These are phyloP conservation scores for Drosophila engyochracea DNA, from an alignment of 2,888 invertebrate species.

Conservation along the genomic window DNA sequence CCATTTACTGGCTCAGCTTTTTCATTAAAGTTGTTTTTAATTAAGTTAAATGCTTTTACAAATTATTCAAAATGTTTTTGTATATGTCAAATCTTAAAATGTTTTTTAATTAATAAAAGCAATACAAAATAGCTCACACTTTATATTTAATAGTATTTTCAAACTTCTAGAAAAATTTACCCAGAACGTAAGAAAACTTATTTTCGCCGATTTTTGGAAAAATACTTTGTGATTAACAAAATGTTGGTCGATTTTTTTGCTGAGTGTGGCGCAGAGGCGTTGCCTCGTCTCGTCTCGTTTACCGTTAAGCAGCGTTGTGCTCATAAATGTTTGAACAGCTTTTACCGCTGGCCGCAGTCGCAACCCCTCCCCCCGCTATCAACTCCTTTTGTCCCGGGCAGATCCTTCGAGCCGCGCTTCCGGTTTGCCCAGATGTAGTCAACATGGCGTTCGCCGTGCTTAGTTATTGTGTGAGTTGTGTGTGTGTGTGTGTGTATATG, in stretches of 20 bases:
- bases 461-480: slow-evolving; percentile 46
- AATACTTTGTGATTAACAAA: background rate
- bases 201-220: background rate
- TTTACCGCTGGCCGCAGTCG: slow-evolving; percentile 43
- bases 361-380: background rate
- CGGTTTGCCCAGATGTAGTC: slow-evolving; percentile 65
- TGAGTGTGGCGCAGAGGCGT: slow-evolving; percentile 42
- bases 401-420: slow-evolving; percentile 47
- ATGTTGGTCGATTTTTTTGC: background rate
- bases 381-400: slow-evolving; percentile 27
- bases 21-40: background rate
- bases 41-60: background rate
- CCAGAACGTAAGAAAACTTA: background rate
- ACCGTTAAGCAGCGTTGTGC: slow-evolving; percentile 35
- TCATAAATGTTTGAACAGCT: slow-evolving; percentile 78
- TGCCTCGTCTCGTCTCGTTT: slow-evolving; percentile 11
- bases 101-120: background rate
- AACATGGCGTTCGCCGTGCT: slow-evolving; percentile 60
- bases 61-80: background rate
- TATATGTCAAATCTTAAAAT: no score
- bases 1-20: no score
- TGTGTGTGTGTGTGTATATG: slow-evolving; percentile 14
- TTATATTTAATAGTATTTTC: fast-evolving
- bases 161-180: background rate
- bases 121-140: background rate